Evolutionary conservation across 1,140 invertebrate species (phyloP), one percentile per base, ranked within the genome.

Genomic region (Calliphora vicina): DNA sequence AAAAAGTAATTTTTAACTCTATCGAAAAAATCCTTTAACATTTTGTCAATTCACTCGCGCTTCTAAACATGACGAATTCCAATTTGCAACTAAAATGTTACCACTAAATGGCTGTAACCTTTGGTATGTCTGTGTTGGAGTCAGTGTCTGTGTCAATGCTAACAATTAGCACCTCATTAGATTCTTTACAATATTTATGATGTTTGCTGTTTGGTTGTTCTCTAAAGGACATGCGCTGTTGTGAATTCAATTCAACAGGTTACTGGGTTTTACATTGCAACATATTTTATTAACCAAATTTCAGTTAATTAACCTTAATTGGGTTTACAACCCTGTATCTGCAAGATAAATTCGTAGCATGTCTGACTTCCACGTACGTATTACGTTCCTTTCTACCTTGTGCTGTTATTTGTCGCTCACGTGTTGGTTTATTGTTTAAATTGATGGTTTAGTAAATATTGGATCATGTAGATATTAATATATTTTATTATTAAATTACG

Each of bases 191-290:
- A 43, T 9, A 23, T 20, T 43, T n/a, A 23, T 27, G n/a, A 17
- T 57, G 13, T 57, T 57, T 57, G 45, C 17, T 57, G 45, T 57
- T 57, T 57, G 13, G 12, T 57, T 57, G 45, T 57, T 57, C 15
- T 57, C 17, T 67, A 15, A 76, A 78, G 17, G 74, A 43, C 74
- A 78, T 78, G 74, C 74, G 74, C 74, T 43, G n/a, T 23, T 78
- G 10, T 78, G 10, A 15, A n/a, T n/a, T n/a, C n/a, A 43, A 78
- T n/a, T 78, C 74, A 78, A 78, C 74, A 78, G 74, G 74, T 78
- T 67, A 20, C 17, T 67, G 61, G 17, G 61, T 67, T 67, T 8
- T 20, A 9, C 3, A 20, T 20, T 67, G n/a, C 12, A 15, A 13
- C 4, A 12, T 57, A 57, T n/a, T 8, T 5, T 5, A 1, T 15